Conservation (phyloP, 64 coral and sea anemone genomes). For the Montipora sp. region DNA sequence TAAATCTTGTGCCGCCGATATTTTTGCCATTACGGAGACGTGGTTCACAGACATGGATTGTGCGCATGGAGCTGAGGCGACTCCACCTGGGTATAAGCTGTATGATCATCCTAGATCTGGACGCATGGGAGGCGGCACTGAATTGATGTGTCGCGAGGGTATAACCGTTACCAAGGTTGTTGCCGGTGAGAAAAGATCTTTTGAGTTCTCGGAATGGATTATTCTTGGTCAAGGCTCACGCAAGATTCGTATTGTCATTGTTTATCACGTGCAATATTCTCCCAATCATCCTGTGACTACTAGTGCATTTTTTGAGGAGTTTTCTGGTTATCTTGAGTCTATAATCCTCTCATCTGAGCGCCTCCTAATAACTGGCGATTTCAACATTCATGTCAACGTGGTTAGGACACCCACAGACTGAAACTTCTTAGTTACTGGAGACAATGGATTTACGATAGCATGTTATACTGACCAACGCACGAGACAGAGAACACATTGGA, state of each 20-base stretch:
- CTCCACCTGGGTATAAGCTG: constrained; percentile 35
- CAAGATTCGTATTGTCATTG: constrained; percentile 53
- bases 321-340: constrained; percentile 71
- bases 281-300: constrained; percentile 62
- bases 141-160: constrained; percentile 43
- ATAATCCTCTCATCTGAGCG: constrained; percentile 80
- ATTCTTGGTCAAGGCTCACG: constrained; percentile 61
- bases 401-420: no score
- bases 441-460: no score
- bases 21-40: constrained; percentile 62
- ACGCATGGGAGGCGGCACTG: constrained; percentile 27
- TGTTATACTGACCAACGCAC: no score
- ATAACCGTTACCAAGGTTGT: constrained; percentile 39
- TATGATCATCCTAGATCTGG: constrained; percentile 44
- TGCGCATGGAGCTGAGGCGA: constrained; percentile 9
- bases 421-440: no score
- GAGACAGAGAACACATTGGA: no score
- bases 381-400: no score
- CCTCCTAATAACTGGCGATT: no score
- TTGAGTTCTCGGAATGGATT: constrained; percentile 68
- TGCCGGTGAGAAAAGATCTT: constrained; percentile 47
- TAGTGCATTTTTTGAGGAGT: constrained; percentile 68
- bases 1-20: constrained; percentile 53
- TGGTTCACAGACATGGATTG: constrained; percentile 27
- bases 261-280: constrained; percentile 71